phyloP scores from a whole-genome alignment of 2,797 vertebrate species.

The Lithobates pipiens region DNA sequence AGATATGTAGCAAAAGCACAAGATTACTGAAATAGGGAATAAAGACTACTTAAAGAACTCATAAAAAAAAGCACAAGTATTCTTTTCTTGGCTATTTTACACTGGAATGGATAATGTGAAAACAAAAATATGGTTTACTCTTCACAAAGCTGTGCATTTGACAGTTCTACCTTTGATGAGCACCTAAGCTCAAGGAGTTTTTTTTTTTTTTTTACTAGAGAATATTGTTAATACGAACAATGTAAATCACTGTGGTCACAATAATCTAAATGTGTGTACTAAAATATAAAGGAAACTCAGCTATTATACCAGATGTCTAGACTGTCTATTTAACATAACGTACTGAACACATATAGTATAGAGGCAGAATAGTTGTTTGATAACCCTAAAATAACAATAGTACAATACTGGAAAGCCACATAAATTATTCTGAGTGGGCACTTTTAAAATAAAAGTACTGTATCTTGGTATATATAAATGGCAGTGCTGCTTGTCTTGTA shows the following conservation, averaged over 20 bases:
- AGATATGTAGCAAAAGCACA: constrained; percentile 30
- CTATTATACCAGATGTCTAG: constrained; percentile 16
- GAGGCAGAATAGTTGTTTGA: constrained; percentile 3
- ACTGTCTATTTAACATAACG: constrained; percentile 18
- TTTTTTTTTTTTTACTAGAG: constrained; percentile 6
- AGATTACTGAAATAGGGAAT: background rate
- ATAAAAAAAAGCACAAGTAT: constrained; percentile 47
- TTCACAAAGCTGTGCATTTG: constrained; percentile 15
- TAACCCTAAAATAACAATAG: background rate
- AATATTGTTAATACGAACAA: constrained; percentile 36
- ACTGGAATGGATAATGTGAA: constrained; percentile 18
- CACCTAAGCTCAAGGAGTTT: background rate
- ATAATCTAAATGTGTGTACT: constrained; percentile 18
- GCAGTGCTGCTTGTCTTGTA: constrained; percentile 59
- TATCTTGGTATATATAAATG: constrained; percentile 39
- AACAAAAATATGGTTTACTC: background rate
- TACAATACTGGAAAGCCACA: constrained; percentile 34
- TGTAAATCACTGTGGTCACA: constrained; percentile 52
- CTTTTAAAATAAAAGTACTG: constrained; percentile 35
- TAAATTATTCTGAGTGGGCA: constrained; percentile 31
- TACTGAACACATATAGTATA: constrained; percentile 37
- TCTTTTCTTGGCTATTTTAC: background rate
- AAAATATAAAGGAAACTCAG: constrained; percentile 11
- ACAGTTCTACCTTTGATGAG: constrained; percentile 17
- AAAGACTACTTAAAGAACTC: background rate